Base-by-base conservation (phyloP, 2,113 vertebrate genomes). In the Periophthalmodon schlosseri region DNA sequence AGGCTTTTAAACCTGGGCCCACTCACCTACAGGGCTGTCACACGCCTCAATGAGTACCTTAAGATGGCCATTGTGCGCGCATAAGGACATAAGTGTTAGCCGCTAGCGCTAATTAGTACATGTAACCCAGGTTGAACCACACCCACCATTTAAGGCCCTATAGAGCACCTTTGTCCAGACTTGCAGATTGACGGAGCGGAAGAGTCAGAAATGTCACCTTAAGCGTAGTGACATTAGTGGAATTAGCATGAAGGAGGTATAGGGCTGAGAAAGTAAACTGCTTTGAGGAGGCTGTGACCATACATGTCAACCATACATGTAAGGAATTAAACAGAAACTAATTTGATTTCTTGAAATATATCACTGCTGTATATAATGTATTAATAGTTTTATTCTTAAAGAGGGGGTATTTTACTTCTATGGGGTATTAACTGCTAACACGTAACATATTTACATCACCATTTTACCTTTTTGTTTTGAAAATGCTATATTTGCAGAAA, bases 21-120 rank as follows among this genome's bases (percentile, higher is more conserved):
- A 63, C 87, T 89, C 86, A 88, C 83, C 81, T 76, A 76, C 67
- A 21, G 78, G 68, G 75, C 86, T 86, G 85, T 89, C 87, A 82
- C 76, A 83, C 52, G 73, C 56, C 58, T 81, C 72, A 86, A 69
- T 79, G 72, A 80, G 81, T 82, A 78, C 81, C 81, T 87, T 52
- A 69, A 74, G 73, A 68, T 58, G 75, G 72, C 74, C 64, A 65
- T 72, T 64, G 71, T 65, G 72, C 28, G 6, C 46, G 63, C 79
- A 71, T 81, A 78, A 73, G 68, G 70, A 71, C 65, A 72, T 86
- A 87, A 91, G 75, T 87, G 90, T 84, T 84, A 88, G 80, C 75
- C 76, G 70, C 73, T 83, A 44, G 34, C 44, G 69, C 78, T 84
- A 78, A 85, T 85, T 85, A 67, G 65, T 64, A 83, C 80, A 67